phyloP scores from a whole-genome alignment of 2,888 invertebrate genomes.

The Lampropteryx suffumata region DNA sequence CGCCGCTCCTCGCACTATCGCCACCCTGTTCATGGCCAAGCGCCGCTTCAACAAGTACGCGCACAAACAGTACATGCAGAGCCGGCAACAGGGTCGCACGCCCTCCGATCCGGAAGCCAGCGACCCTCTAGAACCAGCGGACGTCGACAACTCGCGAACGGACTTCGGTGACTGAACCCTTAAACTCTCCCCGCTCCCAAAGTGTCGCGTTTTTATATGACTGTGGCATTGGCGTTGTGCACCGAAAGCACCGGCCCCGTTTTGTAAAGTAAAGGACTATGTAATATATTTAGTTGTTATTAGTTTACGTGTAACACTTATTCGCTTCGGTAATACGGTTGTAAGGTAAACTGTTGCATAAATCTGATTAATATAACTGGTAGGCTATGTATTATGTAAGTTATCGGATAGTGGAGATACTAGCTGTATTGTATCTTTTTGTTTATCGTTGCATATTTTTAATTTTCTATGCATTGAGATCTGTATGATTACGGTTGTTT shows the following conservation, averaged over 20 bases:
- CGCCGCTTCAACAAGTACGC: constrained; percentile 81
- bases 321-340: constrained; percentile 74
- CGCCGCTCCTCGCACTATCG: constrained; percentile 76
- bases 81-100: constrained; percentile 38
- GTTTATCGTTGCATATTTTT: constrained; percentile 48
- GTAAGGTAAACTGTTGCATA: constrained; percentile 77
- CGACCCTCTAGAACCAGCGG: constrained; percentile 25
- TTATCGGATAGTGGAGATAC: constrained; percentile 65
- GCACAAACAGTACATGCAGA: constrained; percentile 73
- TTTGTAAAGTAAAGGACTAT: constrained; percentile 39
- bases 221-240: neutral
- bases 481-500: constrained; percentile 32
- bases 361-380: constrained; percentile 77
- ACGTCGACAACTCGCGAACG: constrained; percentile 28
- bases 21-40: constrained; percentile 81
- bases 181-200: too few species aligned
- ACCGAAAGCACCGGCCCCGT: neutral
- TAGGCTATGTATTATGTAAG: constrained; percentile 65
- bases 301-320: constrained; percentile 64
- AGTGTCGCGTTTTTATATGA: constrained; percentile 8
- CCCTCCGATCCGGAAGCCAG: constrained; percentile 27
- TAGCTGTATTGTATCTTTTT: constrained; percentile 47
- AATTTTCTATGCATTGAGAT: constrained; percentile 48
- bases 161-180: constrained; percentile 30
- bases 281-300: constrained; percentile 61